phyloP scores from a whole-genome alignment of 2,113 vertebrate species.

The Tretioscincus oriximinensis region DNA sequence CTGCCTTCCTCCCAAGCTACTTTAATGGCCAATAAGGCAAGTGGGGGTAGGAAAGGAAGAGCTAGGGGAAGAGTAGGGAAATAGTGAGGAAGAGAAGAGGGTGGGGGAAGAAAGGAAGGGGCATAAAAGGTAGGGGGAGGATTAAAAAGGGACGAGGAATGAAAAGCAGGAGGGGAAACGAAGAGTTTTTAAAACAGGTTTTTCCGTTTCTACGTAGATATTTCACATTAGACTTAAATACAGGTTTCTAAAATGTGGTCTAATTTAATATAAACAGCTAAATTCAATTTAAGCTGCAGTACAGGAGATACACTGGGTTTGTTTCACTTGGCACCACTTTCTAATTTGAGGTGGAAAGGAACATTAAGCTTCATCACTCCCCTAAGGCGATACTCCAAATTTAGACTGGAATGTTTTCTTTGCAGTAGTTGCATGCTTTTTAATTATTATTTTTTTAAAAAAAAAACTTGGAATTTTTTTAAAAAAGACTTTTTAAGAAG shows the following conservation, averaged over 20 bases:
- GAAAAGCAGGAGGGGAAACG: too few relatives aligned
- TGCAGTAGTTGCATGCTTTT: neutral
- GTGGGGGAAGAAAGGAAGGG: too few relatives aligned
- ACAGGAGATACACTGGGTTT: neutral
- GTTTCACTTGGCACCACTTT: neutral
- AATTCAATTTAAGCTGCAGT: neutral
- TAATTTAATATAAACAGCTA: constrained; percentile 23
- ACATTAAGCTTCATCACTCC: constrained; percentile 15
- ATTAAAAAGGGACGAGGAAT: too few relatives aligned
- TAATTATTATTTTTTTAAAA: too few relatives aligned
- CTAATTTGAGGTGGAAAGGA: neutral
- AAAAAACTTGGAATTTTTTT: neutral
- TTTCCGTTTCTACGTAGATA: too few relatives aligned
- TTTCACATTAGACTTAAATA: neutral
- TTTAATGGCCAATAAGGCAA: too few relatives aligned
- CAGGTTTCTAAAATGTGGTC: neutral
- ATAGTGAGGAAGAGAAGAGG: too few relatives aligned
- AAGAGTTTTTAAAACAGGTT: too few relatives aligned
- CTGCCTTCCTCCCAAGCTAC: too few relatives aligned
- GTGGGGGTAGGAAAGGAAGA: too few relatives aligned
- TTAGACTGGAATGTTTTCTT: constrained; percentile 41
- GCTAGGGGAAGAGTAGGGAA: too few relatives aligned
- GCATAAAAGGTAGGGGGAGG: too few relatives aligned
- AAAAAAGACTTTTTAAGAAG: neutral
- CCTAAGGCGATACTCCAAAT: constrained; percentile 35